These are phyloP conservation scores for Threskiornis aethiopicus DNA, from an alignment of 2,797 vertebrate species.

Conservation along the genomic window DNA sequence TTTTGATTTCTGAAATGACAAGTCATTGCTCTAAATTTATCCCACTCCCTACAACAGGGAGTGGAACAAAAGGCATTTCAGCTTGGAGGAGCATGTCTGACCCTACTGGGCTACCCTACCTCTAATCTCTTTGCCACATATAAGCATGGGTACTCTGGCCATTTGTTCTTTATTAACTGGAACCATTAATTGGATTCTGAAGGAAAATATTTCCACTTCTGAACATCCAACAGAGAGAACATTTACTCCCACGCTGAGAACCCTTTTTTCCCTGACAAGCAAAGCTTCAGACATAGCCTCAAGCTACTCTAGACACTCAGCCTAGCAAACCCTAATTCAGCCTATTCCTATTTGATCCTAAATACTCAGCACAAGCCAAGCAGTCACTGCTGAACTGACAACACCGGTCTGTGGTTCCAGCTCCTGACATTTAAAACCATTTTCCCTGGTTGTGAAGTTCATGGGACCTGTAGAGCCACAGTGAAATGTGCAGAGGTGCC, in stretches of 20 bases:
- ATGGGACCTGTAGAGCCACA: not conserved
- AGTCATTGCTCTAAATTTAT: not conserved
- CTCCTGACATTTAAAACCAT: not conserved
- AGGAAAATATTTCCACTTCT: not conserved
- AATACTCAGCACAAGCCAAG: not conserved
- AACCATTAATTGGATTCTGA: slow-evolving; percentile 13
- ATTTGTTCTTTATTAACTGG: slow-evolving; percentile 23
- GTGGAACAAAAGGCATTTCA: not conserved
- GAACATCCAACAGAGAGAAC: not conserved
- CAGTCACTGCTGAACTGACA: not conserved
- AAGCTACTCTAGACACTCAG: not conserved
- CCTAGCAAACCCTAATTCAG: not conserved
- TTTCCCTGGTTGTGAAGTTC: not conserved
- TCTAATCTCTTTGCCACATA: not conserved
- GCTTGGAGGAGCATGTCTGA: not conserved
- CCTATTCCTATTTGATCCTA: not conserved
- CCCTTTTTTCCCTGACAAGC: not conserved
- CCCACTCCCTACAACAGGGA: not conserved
- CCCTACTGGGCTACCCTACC: not conserved
- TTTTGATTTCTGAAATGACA: not conserved
- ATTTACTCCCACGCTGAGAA: slow-evolving; percentile 1
- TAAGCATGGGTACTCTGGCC: not conserved
- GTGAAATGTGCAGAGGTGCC: not conserved
- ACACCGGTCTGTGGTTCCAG: accelerated
- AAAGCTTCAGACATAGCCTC: not conserved